phyloP scores from a whole-genome alignment of 2,888 invertebrate genomes.

The Erynnis tages region DNA sequence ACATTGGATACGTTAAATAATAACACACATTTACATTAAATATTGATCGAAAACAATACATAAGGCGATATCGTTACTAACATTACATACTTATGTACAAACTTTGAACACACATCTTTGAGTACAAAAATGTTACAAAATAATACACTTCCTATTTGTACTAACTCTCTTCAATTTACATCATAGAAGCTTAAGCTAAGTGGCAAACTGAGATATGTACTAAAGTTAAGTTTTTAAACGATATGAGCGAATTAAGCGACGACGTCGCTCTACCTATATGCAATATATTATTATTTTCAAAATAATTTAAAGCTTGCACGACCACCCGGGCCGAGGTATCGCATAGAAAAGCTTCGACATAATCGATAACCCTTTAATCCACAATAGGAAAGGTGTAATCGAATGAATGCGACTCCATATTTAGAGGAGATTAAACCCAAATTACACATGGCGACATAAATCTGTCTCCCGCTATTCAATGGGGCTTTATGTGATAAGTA shows the following conservation, averaged over 20 bases:
- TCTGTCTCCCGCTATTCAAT: constrained; percentile 52
- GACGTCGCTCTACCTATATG: constrained; percentile 41
- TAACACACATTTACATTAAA: constrained; percentile 26
- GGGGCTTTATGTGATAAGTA: constrained; percentile 17
- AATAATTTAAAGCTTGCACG: constrained; percentile 63
- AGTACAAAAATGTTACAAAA: constrained; percentile 46
- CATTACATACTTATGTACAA: constrained; percentile 45
- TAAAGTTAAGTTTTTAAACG: constrained; percentile 44
- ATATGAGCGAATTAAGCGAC: constrained; percentile 44
- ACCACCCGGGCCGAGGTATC: constrained; percentile 38
- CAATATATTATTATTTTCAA: constrained; percentile 43
- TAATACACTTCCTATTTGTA: constrained; percentile 53
- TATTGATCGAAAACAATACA: constrained; percentile 33
- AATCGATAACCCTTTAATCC: constrained; percentile 45
- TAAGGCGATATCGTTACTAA: constrained; percentile 41
- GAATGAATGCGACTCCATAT: constrained; percentile 49
- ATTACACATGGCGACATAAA: constrained; percentile 52
- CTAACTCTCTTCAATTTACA: constrained; percentile 44
- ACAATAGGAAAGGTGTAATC: constrained; percentile 53
- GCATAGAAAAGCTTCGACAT: constrained; percentile 9
- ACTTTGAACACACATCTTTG: constrained; percentile 52
- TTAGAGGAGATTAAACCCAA: constrained; percentile 59
- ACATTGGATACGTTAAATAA: constrained; percentile 14
- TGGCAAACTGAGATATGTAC: constrained; percentile 74
- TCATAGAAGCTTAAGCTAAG: constrained; percentile 46